These are phyloP conservation scores for Ardeotis arabs DNA, from an alignment of 2,113 vertebrate genomes.

Conservation along the genomic window DNA sequence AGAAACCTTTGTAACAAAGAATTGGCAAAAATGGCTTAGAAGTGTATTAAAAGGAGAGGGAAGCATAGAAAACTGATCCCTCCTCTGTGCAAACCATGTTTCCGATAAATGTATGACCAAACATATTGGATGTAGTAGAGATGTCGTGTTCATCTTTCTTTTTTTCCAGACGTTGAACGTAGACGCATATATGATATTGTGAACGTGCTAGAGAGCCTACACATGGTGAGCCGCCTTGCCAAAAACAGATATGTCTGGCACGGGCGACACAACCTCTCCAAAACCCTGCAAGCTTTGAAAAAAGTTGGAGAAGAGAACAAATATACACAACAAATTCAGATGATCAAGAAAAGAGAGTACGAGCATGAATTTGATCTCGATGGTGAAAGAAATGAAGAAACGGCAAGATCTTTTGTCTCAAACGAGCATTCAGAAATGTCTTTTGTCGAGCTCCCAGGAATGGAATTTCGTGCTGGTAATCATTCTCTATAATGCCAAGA, in stretches of 20 bases:
- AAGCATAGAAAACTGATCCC: background rate
- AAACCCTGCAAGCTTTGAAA: conserved; percentile 87
- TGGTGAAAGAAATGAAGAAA: conserved; percentile 77
- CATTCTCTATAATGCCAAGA: background rate
- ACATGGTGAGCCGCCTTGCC: conserved; percentile 95
- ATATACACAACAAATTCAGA: conserved; percentile 88
- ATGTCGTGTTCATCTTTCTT: background rate
- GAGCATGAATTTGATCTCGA: conserved; percentile 80
- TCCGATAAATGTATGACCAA: background rate
- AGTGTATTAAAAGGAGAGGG: background rate
- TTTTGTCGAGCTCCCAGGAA: conserved; percentile 88
- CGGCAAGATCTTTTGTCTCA: conserved; percentile 34
- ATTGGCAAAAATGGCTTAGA: background rate
- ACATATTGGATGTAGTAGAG: rapidly evolving
- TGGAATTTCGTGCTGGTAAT: conserved; percentile 91
- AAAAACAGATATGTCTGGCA: conserved; percentile 96
- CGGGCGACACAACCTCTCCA: conserved; percentile 83
- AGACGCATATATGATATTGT: conserved; percentile 96
- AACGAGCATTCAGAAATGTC: conserved; percentile 79
- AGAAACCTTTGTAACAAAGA: background rate
- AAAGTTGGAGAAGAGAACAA: conserved; percentile 85
- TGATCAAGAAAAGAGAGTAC: conserved; percentile 82
- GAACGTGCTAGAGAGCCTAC: conserved; percentile 95
- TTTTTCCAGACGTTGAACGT: conserved; percentile 85
- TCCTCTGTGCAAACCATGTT: background rate